Evolutionary conservation across 2,113 vertebrate species (phyloP).

Genomic region (Corynorhinus townsendii): DNA sequence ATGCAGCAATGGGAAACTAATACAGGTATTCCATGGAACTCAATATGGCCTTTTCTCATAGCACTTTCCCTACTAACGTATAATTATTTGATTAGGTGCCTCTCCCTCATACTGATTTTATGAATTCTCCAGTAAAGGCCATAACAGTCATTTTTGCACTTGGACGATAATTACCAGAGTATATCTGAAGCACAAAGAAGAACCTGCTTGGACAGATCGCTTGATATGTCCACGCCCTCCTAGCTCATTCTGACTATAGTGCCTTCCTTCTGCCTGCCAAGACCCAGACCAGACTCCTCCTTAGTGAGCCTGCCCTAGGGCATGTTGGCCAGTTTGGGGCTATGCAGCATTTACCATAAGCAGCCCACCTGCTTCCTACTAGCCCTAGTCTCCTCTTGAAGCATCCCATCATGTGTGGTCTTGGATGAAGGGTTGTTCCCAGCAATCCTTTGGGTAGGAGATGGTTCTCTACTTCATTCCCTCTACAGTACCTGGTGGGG

Average conservation of each 20-base stretch:
- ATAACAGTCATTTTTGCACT: neutral
- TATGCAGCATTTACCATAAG: neutral
- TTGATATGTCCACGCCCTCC: neutral
- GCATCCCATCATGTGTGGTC: neutral
- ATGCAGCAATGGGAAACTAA: neutral
- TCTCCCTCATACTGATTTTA: neutral
- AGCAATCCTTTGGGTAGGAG: neutral
- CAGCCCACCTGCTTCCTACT: neutral
- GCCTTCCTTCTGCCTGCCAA: neutral
- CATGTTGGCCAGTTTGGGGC: neutral
- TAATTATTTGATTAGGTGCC: too few species aligned
- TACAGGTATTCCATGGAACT: neutral
- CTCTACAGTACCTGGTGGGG: neutral
- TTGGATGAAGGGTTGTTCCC: neutral
- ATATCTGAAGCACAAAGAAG: fast-evolving
- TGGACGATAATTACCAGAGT: neutral
- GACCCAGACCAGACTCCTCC: neutral
- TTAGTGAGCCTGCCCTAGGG: neutral
- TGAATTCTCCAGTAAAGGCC: neutral
- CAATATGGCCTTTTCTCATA: neutral
- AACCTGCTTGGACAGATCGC: neutral
- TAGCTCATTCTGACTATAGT: too few species aligned
- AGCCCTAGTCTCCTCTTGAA: neutral
- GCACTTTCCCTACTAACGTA: neutral
- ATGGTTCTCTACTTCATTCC: neutral